phyloP scores from a whole-genome alignment of 2,888 invertebrate genomes.

The Torymus tubicola region DNA sequence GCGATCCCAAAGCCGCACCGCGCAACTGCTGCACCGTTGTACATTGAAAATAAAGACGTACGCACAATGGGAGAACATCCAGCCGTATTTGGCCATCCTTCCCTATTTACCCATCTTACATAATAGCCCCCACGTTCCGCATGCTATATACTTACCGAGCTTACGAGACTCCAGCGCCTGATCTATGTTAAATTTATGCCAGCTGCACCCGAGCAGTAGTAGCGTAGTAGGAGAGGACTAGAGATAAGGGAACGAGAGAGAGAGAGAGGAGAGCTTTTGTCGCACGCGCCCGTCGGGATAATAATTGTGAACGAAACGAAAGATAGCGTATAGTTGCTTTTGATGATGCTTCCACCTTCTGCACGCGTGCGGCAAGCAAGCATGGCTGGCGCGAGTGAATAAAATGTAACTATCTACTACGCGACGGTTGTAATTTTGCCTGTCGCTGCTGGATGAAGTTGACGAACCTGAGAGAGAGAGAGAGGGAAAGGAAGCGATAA shows the following conservation, averaged over 20 bases:
- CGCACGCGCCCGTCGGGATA: not conserved
- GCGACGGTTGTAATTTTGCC: not conserved
- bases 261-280: conserved; percentile 50
- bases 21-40: too few species aligned
- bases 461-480: too few species aligned
- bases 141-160: not conserved
- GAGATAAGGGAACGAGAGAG: conserved; percentile 32
- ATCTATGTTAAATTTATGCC: conserved; percentile 50
- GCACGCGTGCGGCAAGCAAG: not conserved
- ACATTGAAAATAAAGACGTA: conserved; percentile 25
- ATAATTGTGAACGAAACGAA: conserved; percentile 49
- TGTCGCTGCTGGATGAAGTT: not conserved
- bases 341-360: conserved; percentile 31
- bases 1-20: too few species aligned
- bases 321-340: conserved; percentile 42
- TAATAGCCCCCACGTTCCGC: conserved; percentile 22
- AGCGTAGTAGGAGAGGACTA: not conserved
- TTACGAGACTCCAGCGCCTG: conserved; percentile 12
- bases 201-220: not conserved
- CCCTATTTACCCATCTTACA: conserved; percentile 24
- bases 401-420: conserved; percentile 26
- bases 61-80: conserved; percentile 29
- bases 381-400: conserved; percentile 39
- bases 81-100: conserved; percentile 19
- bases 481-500: too few species aligned